Conservation (phyloP, 2,797 vertebrate genomes). For the Harpagifer antarcticus region DNA sequence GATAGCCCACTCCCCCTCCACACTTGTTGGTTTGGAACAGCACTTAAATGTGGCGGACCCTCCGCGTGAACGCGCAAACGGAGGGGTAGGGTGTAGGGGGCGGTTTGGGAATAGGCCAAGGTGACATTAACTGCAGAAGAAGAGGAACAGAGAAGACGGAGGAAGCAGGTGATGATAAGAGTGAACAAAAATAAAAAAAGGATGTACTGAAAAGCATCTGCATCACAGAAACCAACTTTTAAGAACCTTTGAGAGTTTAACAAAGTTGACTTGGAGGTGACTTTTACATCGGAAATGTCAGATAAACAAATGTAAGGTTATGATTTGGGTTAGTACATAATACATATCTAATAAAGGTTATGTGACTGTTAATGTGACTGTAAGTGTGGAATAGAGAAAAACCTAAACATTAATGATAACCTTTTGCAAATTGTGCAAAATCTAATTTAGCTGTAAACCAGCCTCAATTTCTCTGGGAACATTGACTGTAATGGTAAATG, state of each 20-base stretch:
- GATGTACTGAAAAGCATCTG: not conserved
- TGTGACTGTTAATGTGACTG: not conserved
- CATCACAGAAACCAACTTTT: not conserved
- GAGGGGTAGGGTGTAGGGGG: no score
- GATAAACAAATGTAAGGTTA: not conserved
- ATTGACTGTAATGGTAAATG: not conserved
- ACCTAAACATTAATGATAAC: not conserved
- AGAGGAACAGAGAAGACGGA: not conserved
- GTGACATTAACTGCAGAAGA: not conserved
- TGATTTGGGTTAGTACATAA: not conserved
- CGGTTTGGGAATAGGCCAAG: no score
- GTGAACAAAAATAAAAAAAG: not conserved
- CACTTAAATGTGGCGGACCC: no score
- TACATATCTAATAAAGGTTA: not conserved
- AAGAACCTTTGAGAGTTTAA: not conserved
- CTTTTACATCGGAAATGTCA: not conserved
- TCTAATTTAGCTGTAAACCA: no score
- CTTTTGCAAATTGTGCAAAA: no score
- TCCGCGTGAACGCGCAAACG: no score
- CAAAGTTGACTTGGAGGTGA: no score
- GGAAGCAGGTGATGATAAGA: not conserved
- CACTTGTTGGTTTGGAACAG: no score
- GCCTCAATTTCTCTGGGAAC: not conserved
- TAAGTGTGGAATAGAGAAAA: not conserved
- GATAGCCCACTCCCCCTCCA: no score